Base-by-base conservation (phyloP, 2,797 vertebrate genomes). In the Tenualosa thibaudeaui region DNA sequence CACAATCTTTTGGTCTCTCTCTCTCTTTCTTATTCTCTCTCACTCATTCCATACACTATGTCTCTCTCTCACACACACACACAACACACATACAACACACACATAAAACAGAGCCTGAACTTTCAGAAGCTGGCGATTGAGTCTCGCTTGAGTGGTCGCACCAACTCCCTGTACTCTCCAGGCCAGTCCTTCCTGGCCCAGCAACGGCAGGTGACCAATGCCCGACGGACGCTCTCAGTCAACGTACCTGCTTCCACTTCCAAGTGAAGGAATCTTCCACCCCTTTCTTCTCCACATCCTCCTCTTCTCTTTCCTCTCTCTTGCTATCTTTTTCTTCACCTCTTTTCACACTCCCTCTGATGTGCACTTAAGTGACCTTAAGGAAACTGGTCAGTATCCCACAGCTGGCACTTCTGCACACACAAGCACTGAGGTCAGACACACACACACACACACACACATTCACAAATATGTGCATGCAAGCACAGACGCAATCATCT, bases 71-170 rank as follows among this genome's bases (percentile, higher is more conserved):
- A 19, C 68, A 19, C 68, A 40, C 65, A 71, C 65, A 40, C 65
- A 71, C 65, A 71, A 71, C 62, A 10, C n/a, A 24, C 62, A 26
- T 7, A n/a, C 22, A 62, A 71, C 68, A 75, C 68, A 43, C 68
- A 43, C 68, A 43, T 31, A 54, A 37, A 17, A 81, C 93, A 99
- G 98, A 99, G 97, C 90, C 86, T 99, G 81, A 96, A 87, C 50
- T 97, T 97, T 91, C 98, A 99, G 93, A 99, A 98, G 91, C 86
- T 99, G 87, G 97, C 97, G 0, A 97, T 98, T 71, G 98, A 99
- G 50, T 95, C 97, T 0, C 96, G 98, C 13, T 95, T 99, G 0
- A 90, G 96, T 9, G 95, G 96, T 50, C 91, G 94, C 37, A 81
- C 93, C 0, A 87, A 92, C 89, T 95, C 93, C 40, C 0, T 82